Evolutionary conservation across 2,113 vertebrate species (phyloP).

Genomic region (Pristiophorus japonicus): DNA sequence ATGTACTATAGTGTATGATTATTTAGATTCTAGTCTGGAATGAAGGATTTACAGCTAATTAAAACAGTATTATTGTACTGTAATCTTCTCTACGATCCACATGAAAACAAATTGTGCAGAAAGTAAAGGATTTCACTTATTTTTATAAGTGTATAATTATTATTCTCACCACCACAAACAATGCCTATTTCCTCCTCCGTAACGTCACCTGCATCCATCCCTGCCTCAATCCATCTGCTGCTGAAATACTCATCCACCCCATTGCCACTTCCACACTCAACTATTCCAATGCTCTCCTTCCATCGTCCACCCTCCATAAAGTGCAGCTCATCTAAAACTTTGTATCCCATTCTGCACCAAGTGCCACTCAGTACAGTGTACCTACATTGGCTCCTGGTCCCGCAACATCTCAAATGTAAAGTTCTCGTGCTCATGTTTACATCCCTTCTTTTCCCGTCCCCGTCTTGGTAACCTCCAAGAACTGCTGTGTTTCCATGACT

Average conservation of each 20-base stretch:
- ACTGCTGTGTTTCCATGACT: background rate
- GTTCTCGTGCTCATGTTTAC: background rate
- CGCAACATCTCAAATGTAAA: background rate
- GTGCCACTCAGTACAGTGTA: too few relatives aligned
- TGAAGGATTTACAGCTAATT: background rate
- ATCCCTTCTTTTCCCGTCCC: background rate
- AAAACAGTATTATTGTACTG: background rate
- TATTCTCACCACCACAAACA: background rate
- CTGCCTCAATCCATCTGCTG: background rate
- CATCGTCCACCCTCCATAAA: background rate
- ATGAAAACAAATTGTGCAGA: too few relatives aligned
- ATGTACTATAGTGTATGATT: background rate
- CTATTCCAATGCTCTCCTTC: background rate
- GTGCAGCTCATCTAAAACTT: background rate
- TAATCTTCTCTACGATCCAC: too few relatives aligned
- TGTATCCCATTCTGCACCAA: background rate
- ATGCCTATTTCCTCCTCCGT: background rate
- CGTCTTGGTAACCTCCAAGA: background rate
- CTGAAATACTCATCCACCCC: background rate
- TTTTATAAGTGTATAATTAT: background rate
- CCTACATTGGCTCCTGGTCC: background rate
- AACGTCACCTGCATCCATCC: background rate
- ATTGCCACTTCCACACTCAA: background rate
- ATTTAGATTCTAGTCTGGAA: background rate
- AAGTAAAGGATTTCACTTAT: background rate